Conservation (phyloP, 2,113 vertebrate species). For the Melanerpes aurifrons region DNA sequence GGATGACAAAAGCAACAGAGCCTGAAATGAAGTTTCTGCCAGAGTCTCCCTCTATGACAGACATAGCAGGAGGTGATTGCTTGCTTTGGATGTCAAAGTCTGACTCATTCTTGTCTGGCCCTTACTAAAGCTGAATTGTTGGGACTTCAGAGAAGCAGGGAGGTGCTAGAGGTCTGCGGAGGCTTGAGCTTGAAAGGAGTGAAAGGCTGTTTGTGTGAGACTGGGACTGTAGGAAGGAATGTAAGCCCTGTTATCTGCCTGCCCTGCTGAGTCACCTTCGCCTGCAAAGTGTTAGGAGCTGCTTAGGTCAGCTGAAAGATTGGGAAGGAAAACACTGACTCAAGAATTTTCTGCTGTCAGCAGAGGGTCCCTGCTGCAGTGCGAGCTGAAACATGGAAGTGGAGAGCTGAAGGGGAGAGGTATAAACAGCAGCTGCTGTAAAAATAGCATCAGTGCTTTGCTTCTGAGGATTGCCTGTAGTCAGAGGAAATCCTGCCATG, state of each 20-base stretch:
- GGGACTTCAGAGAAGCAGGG: neutral
- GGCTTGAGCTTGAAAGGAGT: neutral
- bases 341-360: neutral
- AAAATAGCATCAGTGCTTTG: neutral
- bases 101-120: neutral
- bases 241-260: conserved; percentile 11
- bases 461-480: neutral
- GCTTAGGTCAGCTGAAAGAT: neutral
- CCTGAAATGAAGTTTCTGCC: neutral
- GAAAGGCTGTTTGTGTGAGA: neutral
- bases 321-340: neutral
- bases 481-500: neutral
- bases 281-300: neutral
- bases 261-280: conserved; percentile 17
- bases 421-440: neutral
- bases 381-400: neutral
- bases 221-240: neutral
- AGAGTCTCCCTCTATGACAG: neutral
- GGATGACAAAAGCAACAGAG: neutral
- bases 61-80: neutral
- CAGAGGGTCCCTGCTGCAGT: neutral
- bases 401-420: neutral
- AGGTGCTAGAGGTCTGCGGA: neutral
- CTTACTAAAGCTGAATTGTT: neutral
- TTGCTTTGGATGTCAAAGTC: neutral